Evolutionary conservation across 2,797 vertebrate genomes (phyloP).

Genomic region (Atherinosoma microstoma): DNA sequence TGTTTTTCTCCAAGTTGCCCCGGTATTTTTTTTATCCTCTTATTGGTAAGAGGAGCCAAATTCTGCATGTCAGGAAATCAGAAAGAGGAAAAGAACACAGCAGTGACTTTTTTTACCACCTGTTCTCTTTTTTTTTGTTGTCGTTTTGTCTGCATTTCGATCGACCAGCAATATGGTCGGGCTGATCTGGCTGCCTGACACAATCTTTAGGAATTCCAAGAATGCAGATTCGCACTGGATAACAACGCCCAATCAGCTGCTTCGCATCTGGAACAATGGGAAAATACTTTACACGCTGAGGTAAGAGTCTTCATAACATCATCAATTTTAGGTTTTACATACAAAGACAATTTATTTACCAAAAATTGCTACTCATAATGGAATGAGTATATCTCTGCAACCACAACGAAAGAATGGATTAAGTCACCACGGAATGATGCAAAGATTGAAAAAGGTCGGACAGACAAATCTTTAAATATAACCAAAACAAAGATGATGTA

Average conservation of each 20-base stretch:
- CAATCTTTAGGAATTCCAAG: slow-evolving; percentile 95
- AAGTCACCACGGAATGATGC: no score
- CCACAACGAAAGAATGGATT: no score
- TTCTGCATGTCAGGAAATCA: slow-evolving; percentile 25
- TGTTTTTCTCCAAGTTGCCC: slow-evolving; percentile 34
- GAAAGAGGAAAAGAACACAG: neutral
- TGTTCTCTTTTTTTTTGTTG: neutral
- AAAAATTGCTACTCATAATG: no score
- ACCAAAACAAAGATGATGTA: no score
- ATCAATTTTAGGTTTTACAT: no score
- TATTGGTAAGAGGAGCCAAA: slow-evolving; percentile 33
- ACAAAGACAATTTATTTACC: no score
- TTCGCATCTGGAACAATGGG: slow-evolving; percentile 93
- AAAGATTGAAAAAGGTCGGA: no score
- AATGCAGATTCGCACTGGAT: slow-evolving; percentile 95
- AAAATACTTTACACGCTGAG: slow-evolving; percentile 94
- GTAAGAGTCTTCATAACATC: slow-evolving; percentile 62
- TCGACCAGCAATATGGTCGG: slow-evolving; percentile 92
- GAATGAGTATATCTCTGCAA: no score
- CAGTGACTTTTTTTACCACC: slow-evolving; percentile 16
- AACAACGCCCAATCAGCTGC: slow-evolving; percentile 93
- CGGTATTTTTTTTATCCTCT: slow-evolving; percentile 54
- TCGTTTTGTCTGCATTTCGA: neutral
- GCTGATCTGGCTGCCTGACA: slow-evolving; percentile 94
- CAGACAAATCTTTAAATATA: no score